Evolutionary conservation across 2,888 invertebrate species (phyloP), one percentile per base, ranked within the genome.

Genomic region (Boloria selene): DNA sequence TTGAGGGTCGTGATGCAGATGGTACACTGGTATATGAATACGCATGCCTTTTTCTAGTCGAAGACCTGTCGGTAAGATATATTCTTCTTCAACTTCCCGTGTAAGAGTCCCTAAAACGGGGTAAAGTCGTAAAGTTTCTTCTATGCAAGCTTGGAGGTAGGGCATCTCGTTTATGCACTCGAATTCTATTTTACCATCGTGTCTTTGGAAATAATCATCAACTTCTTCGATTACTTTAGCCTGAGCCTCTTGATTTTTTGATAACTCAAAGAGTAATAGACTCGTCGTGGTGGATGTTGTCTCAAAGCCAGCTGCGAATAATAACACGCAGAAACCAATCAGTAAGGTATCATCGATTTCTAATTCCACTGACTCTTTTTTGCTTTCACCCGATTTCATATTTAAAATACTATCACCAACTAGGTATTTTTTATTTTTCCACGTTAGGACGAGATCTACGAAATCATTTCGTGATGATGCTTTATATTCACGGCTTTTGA

Each of bases 241-340:
- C 59, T 82, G 80, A 1, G 64, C 73, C 1, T 76, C 72, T 3
- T 65, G 72, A 13, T 56, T 56, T 59, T 82, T 84, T 0, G 84
- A 79, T 0, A 85, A 67, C 64, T 85, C 85, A 58, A 70, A 83
- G 3, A 85, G 58, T 31, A 77, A 75, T 50, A 77, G 77, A 3
- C 75, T 73, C 13, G 79, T 66, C 0, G 81, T 80, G 0, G 77
- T 73, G 0, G 86, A 72, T 6, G 85, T 80, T 0, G 85, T 83
- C 16, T 86, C 85, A 45, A 75, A 86, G 3, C 86, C 86, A 18
- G 83, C 86, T 0, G 68, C 79, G 17, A 83, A 86, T 60, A 95
- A 94, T 0, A 91, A 72, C 10, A 92, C 81, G 0, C 93, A 90
- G 64, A 94, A 94, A 0, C 93, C 87, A 0, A 92, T 84, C 3